These are phyloP conservation scores for Microtus montanus DNA, from an alignment of 2,113 vertebrate genomes.

Conservation along the genomic window DNA sequence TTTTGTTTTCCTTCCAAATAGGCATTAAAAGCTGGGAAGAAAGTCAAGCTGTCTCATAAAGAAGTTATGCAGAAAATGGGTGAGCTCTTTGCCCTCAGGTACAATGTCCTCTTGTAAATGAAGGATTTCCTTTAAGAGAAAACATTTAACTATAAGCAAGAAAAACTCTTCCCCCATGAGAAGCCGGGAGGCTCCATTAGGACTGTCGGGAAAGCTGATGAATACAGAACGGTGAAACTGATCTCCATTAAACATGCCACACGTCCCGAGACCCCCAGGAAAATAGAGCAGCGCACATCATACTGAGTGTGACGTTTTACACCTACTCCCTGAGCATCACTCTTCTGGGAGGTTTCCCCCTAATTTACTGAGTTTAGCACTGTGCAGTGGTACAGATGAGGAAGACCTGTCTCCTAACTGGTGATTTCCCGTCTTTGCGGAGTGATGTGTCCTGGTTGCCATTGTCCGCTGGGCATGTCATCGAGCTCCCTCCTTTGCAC, in stretches of 20 bases:
- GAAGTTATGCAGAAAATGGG: constrained; percentile 99
- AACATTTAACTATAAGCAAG: background rate
- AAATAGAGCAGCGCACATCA: background rate
- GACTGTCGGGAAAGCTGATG: background rate
- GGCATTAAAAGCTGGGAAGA: constrained; percentile 94
- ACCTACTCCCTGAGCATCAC: background rate
- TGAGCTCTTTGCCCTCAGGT: constrained; percentile 96
- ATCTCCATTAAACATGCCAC: background rate
- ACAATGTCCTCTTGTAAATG: constrained; percentile 61
- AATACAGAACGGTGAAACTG: background rate
- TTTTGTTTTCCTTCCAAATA: constrained; percentile 62
- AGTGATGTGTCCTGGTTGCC: background rate
- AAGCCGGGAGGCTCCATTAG: background rate
- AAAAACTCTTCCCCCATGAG: background rate
- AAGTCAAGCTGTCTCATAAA: constrained; percentile 94
- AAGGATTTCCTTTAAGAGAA: constrained; percentile 22
- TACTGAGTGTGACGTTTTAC: background rate
- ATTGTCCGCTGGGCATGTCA: too few species aligned
- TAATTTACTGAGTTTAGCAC: too few species aligned
- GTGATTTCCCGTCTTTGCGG: background rate
- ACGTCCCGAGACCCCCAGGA: background rate
- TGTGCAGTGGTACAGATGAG: background rate
- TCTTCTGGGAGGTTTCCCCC: background rate
- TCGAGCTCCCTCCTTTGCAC: background rate
- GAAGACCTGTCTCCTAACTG: background rate